phyloP scores from a whole-genome alignment of 2,797 vertebrate genomes.

The Liparis tanakae region DNA sequence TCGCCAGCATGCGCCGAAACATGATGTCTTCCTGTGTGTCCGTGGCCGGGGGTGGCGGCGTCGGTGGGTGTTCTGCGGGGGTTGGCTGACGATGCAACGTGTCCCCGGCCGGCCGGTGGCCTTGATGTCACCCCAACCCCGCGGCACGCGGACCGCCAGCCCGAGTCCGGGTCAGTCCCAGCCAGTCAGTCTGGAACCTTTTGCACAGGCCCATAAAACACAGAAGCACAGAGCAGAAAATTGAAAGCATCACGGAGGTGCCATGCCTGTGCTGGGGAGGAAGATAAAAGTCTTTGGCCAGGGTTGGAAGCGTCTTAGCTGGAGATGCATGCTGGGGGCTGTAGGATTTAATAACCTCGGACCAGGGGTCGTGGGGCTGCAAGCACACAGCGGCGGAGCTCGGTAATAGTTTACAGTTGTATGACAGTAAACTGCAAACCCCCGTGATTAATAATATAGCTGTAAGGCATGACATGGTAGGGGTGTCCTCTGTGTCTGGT shows the following conservation, averaged over 20 bases:
- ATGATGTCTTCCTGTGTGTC: slow-evolving; percentile 61
- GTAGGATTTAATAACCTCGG: slow-evolving; percentile 75
- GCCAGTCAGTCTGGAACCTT: slow-evolving; percentile 79
- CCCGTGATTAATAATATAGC: slow-evolving; percentile 77
- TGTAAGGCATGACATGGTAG: slow-evolving; percentile 64
- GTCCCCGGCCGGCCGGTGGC: slow-evolving; percentile 71
- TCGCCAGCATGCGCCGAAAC: slow-evolving; percentile 52
- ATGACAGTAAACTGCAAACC: slow-evolving; percentile 77
- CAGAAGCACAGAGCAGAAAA: slow-evolving; percentile 86
- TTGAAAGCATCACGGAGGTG: slow-evolving; percentile 87
- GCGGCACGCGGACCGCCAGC: slow-evolving; percentile 58
- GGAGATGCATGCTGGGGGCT: slow-evolving; percentile 79
- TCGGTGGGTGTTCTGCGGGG: slow-evolving; percentile 38
- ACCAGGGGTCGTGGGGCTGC: slow-evolving; percentile 75
- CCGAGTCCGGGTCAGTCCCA: slow-evolving; percentile 70
- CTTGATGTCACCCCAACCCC: slow-evolving; percentile 75
- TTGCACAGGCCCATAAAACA: slow-evolving; percentile 84
- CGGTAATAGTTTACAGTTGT: slow-evolving; percentile 78
- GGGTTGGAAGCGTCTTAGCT: slow-evolving; percentile 72
- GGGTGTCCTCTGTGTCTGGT: slow-evolving; percentile 63
- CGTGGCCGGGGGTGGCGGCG: slow-evolving; percentile 31
- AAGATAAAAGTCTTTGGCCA: slow-evolving; percentile 80
- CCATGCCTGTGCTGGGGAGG: slow-evolving; percentile 80
- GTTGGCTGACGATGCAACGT: slow-evolving; percentile 58
- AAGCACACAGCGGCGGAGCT: slow-evolving; percentile 63